These are phyloP conservation scores for Lysandra bellargus DNA, from an alignment of 2,888 invertebrate genomes.

Conservation along the genomic window DNA sequence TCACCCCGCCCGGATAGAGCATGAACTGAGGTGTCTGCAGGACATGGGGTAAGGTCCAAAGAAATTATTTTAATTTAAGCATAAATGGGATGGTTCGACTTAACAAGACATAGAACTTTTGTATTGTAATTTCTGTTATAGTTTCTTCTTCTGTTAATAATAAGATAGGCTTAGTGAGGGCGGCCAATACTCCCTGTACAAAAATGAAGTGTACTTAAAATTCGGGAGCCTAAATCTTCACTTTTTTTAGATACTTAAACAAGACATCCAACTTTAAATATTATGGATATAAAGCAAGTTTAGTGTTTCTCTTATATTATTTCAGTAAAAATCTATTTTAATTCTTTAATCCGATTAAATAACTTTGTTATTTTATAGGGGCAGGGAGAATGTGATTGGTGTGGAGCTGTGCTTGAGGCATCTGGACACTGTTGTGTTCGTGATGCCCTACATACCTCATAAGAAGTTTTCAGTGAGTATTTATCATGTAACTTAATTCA, in stretches of 20 bases:
- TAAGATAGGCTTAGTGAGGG: too few relatives aligned
- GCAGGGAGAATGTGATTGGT: slow-evolving; percentile 89
- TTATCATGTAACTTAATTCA: slow-evolving; percentile 6
- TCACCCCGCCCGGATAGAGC: slow-evolving; percentile 89
- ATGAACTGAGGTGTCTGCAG: slow-evolving; percentile 89
- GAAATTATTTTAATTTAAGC: not conserved
- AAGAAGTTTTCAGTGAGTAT: slow-evolving; percentile 86
- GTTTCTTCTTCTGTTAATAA: too few relatives aligned
- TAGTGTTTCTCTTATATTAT: not conserved
- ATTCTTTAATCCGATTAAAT: not conserved
- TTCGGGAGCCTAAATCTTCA: too few relatives aligned
- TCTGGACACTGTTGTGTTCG: slow-evolving; percentile 89
- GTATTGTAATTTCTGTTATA: too few relatives aligned
- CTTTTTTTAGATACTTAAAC: too few relatives aligned
- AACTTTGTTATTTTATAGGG: slow-evolving; percentile 77
- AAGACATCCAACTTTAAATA: too few relatives aligned
- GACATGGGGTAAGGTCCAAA: slow-evolving; percentile 83
- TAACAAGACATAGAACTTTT: not conserved
- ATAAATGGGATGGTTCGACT: not conserved
- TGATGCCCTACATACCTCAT: slow-evolving; percentile 94
- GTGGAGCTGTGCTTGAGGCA: slow-evolving; percentile 88
- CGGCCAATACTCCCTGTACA: too few relatives aligned
- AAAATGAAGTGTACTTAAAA: too few relatives aligned
- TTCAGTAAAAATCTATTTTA: not conserved
- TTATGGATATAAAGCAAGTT: too few relatives aligned